Percentiles rank a stretch among this genome's conserved stretches.
phyloP scores from a whole-genome alignment of 2,888 invertebrate species.

The Sarcophaga carnaria region DNA sequence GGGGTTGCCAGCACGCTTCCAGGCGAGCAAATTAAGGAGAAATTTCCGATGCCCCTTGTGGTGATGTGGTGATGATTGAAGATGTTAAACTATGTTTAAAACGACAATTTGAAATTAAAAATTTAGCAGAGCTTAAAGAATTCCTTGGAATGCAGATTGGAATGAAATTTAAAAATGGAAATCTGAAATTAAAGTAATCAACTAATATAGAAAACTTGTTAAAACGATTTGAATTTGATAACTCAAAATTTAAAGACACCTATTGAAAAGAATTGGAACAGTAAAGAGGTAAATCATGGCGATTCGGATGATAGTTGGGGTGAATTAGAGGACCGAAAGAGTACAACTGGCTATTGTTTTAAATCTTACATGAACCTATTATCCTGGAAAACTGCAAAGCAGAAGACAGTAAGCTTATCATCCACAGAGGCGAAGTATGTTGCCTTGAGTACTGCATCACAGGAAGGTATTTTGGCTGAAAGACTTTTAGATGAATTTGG shows the following conservation, averaged over 20 bases:
- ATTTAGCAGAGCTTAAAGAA: slow-evolving; percentile 25
- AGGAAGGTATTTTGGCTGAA: not conserved
- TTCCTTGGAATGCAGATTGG: slow-evolving; percentile 28
- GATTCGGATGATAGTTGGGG: slow-evolving; percentile 1
- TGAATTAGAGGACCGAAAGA: not conserved
- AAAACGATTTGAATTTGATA: slow-evolving; percentile 6
- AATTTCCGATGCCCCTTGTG: too few species aligned
- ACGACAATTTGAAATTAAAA: slow-evolving; percentile 29
- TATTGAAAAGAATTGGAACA: slow-evolving; percentile 27
- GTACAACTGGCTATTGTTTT: slow-evolving; percentile 10
- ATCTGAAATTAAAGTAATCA: slow-evolving; percentile 27
- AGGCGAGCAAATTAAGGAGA: too few species aligned
- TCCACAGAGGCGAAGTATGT: slow-evolving; percentile 7
- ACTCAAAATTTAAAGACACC: not conserved
- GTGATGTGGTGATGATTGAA: not conserved
- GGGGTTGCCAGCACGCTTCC: too few species aligned
- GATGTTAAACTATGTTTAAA: slow-evolving; percentile 4
- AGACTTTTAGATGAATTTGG: slow-evolving; percentile 12
- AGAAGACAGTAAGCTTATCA: not conserved
- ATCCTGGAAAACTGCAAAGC: slow-evolving; percentile 6
- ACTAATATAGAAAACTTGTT: slow-evolving; percentile 37
- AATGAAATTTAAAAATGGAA: not conserved
- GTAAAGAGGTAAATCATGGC: not conserved
- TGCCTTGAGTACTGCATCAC: slow-evolving; percentile 9
- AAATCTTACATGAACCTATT: not conserved